Evolutionary conservation across 2,113 vertebrate genomes (phyloP).

Genomic region (Prunella fulvescens): DNA sequence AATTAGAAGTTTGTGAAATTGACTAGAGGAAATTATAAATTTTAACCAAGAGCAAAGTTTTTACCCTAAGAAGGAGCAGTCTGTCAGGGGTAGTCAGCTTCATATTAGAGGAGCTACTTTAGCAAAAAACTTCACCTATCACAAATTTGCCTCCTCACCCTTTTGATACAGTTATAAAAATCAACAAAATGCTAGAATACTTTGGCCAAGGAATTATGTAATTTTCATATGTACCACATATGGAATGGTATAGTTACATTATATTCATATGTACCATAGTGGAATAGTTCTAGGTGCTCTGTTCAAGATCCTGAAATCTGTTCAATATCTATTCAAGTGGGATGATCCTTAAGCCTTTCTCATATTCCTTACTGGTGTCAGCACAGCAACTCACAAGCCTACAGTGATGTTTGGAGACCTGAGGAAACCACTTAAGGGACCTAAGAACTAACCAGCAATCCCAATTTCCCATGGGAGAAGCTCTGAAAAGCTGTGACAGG

Average conservation of each 20-base stretch:
- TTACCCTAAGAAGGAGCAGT: neutral
- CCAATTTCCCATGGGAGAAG: neutral
- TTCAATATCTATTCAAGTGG: neutral
- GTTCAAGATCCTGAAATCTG: neutral
- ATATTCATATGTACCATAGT: neutral
- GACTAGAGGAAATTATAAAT: neutral
- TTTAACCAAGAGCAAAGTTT: neutral
- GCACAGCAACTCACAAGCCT: neutral
- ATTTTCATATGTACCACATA: neutral
- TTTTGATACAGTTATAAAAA: neutral
- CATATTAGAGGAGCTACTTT: neutral
- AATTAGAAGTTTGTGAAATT: neutral
- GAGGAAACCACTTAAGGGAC: neutral
- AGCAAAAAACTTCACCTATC: neutral
- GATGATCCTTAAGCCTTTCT: neutral
- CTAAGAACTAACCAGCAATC: neutral
- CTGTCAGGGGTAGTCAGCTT: neutral
- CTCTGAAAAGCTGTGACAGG: neutral
- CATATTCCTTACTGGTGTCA: neutral
- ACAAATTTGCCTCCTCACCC: neutral
- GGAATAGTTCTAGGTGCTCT: neutral
- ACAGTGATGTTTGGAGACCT: accelerated
- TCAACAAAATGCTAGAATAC: neutral
- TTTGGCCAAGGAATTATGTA: neutral
- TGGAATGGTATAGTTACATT: neutral